Base-by-base conservation (phyloP, 2,113 vertebrate genomes). In the Trinectes maculatus region DNA sequence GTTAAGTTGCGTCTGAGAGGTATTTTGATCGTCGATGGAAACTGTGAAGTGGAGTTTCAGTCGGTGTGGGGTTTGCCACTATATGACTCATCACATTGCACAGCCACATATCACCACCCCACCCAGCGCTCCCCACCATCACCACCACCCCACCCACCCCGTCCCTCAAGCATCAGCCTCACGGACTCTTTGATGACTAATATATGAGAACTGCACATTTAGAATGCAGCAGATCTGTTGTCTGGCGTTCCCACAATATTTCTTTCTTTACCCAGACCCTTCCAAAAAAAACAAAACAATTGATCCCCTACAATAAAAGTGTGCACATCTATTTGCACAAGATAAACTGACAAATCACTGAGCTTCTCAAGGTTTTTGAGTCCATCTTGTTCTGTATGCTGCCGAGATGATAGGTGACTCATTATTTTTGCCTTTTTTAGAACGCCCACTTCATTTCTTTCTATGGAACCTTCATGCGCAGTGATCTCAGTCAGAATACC, bases 161-260 rank as follows among this genome's bases (percentile, higher is more conserved):
- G 12, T 36, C 37, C 39, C 25, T 39, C 37, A 3, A 24, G 16
- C 12, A 12, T 69, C 42, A 53, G 1, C 53, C 66, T 43, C n/a
- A 21, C 36, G 58, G 57, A 46, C 19, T 36, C 52, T 47, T 52
- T 55, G 54, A 73, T 76, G 71, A 63, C 26, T 82, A 49, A 76
- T 70, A 39, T 28, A 47, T 72, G 47, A 84, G 49, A 66, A 18
- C 8, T 64, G 42, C 39, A 42, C 57, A 36, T 79, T 68, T 43
- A 60, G 34, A 59, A 72, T 44, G 43, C 12, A 71, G 12, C 39
- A 63, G 1, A 44, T 25, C 10, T n/a, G n/a, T n/a, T n/a, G n/a
- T n/a, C n/a, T n/a, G n/a, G n/a, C n/a, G n/a, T n/a, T n/a, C n/a
- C n/a, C n/a, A n/a, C n/a, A n/a, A n/a, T n/a, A n/a, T n/a, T n/a